phyloP scores from a whole-genome alignment of 2,888 invertebrate species.

The Plagiodera versicolora region DNA sequence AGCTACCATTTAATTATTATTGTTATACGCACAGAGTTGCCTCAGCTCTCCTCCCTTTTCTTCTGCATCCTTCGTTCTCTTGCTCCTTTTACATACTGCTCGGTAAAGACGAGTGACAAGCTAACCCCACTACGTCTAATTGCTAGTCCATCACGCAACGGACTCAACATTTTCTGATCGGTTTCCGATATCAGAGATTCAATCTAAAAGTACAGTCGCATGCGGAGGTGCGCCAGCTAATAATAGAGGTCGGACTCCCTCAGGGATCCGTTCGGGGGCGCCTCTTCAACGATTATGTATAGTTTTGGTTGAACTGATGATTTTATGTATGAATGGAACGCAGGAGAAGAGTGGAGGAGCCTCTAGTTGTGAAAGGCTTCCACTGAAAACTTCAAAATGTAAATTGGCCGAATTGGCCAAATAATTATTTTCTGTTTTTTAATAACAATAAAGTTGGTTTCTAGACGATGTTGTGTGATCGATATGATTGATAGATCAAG shows the following conservation, averaged over 20 bases:
- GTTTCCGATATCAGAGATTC: slow-evolving; percentile 33
- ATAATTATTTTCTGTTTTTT: too few species aligned
- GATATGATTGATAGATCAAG: too few species aligned
- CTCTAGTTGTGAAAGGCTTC: too few species aligned
- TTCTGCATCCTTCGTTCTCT: slow-evolving; percentile 12
- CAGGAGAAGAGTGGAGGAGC: too few species aligned
- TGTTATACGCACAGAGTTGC: slow-evolving; percentile 22
- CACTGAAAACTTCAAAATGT: too few species aligned
- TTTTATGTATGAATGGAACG: too few species aligned
- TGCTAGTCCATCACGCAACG: slow-evolving; percentile 10
- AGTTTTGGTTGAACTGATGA: too few species aligned
- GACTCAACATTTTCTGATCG: slow-evolving; percentile 37
- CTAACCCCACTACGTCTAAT: slow-evolving; percentile 18
- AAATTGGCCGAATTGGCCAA: too few species aligned
- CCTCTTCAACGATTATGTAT: background rate
- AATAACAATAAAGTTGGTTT: too few species aligned
- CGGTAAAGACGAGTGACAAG: slow-evolving; percentile 37
- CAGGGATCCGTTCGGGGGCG: background rate
- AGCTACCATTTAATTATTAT: slow-evolving; percentile 36
- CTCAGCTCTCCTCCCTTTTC: background rate
- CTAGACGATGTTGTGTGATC: too few species aligned
- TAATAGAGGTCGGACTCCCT: background rate
- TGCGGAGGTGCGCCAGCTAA: slow-evolving; percentile 10
- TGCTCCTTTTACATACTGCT: slow-evolving; percentile 20
- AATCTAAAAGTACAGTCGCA: slow-evolving; percentile 24